phyloP scores from a whole-genome alignment of 2,888 invertebrate genomes.

The Spialia ferax region DNA sequence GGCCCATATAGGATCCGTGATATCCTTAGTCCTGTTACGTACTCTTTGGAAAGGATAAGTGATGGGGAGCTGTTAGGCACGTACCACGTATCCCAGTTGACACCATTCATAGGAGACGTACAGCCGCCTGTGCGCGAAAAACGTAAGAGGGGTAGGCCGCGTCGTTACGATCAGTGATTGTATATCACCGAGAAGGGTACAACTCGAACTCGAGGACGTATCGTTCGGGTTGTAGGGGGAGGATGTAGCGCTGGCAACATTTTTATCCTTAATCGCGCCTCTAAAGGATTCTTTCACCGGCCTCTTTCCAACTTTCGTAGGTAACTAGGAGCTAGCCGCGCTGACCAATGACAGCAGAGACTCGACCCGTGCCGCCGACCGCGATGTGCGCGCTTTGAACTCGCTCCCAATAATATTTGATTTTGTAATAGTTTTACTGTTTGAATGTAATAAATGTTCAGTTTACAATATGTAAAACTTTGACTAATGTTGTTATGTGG shows the following conservation, averaged over 20 bases:
- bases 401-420: too few species aligned
- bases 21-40: background rate
- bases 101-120: constrained; percentile 1
- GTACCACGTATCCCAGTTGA: background rate
- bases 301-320: too few species aligned
- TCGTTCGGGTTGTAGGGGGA: background rate
- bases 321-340: too few species aligned
- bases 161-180: background rate
- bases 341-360: too few species aligned
- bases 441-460: too few species aligned
- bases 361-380: too few species aligned
- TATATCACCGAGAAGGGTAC: background rate
- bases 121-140: constrained; percentile 2
- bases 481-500: constrained; percentile 48
- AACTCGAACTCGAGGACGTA: background rate
- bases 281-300: too few species aligned
- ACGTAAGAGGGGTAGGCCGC: constrained; percentile 4
- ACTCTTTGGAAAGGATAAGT: background rate
- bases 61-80: background rate
- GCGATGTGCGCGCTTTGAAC: too few species aligned
- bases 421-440: too few species aligned
- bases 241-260: background rate
- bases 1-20: background rate
- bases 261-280: background rate
- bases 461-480: constrained; percentile 39